phyloP scores from a whole-genome alignment of 1,140 invertebrate species.

The Monomorium pharaonis region DNA sequence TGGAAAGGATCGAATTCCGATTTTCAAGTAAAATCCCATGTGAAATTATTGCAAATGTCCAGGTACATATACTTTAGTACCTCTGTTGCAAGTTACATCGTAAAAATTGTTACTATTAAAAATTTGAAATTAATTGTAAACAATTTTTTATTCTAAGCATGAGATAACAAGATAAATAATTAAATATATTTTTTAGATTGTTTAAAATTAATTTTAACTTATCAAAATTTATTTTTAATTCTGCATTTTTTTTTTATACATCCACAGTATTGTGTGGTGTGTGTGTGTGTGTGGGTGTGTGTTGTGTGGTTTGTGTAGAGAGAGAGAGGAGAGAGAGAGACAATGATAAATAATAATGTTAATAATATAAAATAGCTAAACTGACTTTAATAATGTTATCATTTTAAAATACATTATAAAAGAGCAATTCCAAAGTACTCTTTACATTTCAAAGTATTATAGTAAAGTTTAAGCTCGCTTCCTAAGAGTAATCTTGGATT shows the following conservation, averaged over 20 bases:
- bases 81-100: background rate
- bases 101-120: background rate
- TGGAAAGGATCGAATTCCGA: background rate
- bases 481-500: background rate
- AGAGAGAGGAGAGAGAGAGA: too few relatives aligned
- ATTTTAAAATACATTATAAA: background rate
- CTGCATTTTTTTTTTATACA: background rate
- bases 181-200: background rate
- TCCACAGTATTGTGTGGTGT: too few relatives aligned
- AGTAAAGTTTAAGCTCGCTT: slow-evolving; percentile 9
- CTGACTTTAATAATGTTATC: background rate
- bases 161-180: background rate
- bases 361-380: background rate
- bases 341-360: background rate
- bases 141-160: background rate
- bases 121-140: background rate
- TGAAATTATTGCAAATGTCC: background rate
- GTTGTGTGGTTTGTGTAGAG: too few relatives aligned
- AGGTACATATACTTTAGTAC: background rate
- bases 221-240: background rate
- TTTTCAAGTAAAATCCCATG: background rate
- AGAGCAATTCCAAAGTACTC: background rate
- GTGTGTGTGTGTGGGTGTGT: too few relatives aligned
- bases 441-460: background rate
- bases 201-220: background rate